Evolutionary conservation across 1,140 invertebrate genomes (phyloP), one percentile per base, ranked within the genome.

Genomic region (Zaprionus tsacasi): DNA sequence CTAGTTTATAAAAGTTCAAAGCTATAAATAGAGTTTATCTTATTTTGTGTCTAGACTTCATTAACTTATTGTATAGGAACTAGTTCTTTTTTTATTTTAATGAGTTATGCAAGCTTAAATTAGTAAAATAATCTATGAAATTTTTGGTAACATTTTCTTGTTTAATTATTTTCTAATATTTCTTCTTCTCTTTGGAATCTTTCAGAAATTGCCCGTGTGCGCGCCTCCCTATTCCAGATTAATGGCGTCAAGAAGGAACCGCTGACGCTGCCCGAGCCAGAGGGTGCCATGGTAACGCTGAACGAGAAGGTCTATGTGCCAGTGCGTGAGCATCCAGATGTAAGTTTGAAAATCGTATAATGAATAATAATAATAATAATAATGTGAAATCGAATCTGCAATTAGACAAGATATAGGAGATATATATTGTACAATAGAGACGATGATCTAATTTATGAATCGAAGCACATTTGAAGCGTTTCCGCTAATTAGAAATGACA

Each of bases 231-330:
- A 93, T 99, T 99, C 94, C 98, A 99, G 95, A 98, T 99, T 93
- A 99, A 98, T 95, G 98, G 98, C 69, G 96, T 97, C 33, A 97
- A 98, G 93, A 98, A 99, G 92, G 97, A 99, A 92, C 97, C 98
- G 33, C 94, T 99, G 54, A 94, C 96, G 66, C 94, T 99, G 87
- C 99, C 99, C 88, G 99, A 99, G 86, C 94, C 97, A 50, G 96
- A 97, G 75, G 99, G 99, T 48, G 95, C 97, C 82, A 94, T 97
- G 79, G 96, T 97, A 68, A 98, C 97, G 88, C 95, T 98, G 81
- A 98, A 98, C 93, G 99, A 99, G 95, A 99, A 99, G 96, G 97
- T 99, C 87, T 99, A 98, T 94, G 98, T 99, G 91, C 99, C 99
- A 93, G 97, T 99, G 79, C 99, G 99, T 95, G 98, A 99, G 93